Conservation (phyloP, 2,113 vertebrate species). For the Lipophrys pholis region DNA sequence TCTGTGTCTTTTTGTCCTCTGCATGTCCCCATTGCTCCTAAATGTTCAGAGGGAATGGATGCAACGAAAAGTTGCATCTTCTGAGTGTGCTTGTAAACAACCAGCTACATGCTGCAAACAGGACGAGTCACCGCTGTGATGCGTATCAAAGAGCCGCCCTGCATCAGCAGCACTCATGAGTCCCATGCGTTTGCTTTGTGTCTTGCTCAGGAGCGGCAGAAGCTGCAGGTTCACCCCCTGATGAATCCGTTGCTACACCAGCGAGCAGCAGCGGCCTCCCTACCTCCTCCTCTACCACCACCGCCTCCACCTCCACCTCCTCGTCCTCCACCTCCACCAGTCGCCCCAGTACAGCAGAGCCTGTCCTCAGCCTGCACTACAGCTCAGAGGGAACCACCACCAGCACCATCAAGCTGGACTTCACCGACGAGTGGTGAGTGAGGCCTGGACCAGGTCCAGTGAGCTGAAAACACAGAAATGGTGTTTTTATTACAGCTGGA, state of each 20-base stretch:
- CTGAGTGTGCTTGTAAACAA: conserved; percentile 21
- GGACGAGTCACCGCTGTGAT: not conserved
- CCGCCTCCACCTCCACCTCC: conserved; percentile 31
- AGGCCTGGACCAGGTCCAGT: too few species aligned
- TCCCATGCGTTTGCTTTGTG: conserved; percentile 3
- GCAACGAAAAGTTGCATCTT: conserved; percentile 49
- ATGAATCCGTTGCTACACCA: conserved; percentile 33
- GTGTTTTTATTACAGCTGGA: too few species aligned
- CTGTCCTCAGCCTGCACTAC: conserved; percentile 96
- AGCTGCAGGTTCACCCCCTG: conserved; percentile 67
- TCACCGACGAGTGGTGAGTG: conserved; percentile 97
- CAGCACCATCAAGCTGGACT: conserved; percentile 98
- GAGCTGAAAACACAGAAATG: too few species aligned
- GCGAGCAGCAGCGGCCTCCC: conserved; percentile 30
- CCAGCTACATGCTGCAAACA: not conserved
- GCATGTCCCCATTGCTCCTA: conserved; percentile 48
- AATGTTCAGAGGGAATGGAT: conserved; percentile 37
- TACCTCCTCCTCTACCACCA: not conserved
- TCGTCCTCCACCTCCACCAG: conserved; percentile 54
- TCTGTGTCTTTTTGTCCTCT: conserved; percentile 2
- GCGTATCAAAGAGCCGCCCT: accelerated
- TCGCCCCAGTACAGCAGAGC: conserved; percentile 88
- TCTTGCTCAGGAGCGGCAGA: conserved; percentile 84
- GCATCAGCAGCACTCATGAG: not conserved
- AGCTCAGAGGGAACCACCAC: conserved; percentile 98